Percentiles rank a stretch among this genome's conserved stretches.
phyloP scores from a whole-genome alignment of 1,140 invertebrate species.

The Nilaparvata lugens region DNA sequence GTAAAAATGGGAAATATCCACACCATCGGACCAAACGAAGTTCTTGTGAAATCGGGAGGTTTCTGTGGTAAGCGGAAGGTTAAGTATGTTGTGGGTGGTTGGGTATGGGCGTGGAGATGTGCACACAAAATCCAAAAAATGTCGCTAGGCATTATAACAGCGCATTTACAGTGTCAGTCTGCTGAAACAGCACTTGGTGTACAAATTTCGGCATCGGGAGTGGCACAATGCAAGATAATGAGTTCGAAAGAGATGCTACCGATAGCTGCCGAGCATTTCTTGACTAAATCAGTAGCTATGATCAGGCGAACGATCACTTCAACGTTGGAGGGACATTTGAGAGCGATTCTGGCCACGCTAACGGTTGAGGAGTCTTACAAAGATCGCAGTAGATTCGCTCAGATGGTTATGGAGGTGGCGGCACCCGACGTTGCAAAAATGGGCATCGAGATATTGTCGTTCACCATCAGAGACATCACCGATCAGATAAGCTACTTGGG shows the following conservation, averaged over 20 bases:
- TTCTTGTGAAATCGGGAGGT: constrained; percentile 91
- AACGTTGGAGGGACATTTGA: constrained; percentile 90
- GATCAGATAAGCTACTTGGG: constrained; percentile 92
- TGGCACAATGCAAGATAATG: constrained; percentile 96
- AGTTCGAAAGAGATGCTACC: constrained; percentile 88
- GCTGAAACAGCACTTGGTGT: constrained; percentile 93
- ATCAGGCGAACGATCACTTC: constrained; percentile 87
- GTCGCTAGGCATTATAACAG: constrained; percentile 82
- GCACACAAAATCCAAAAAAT: constrained; percentile 90
- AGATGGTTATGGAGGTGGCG: constrained; percentile 90
- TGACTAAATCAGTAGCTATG: constrained; percentile 82
- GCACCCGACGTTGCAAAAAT: constrained; percentile 94
- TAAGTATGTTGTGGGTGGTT: constrained; percentile 89
- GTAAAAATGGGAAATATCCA: constrained; percentile 83
- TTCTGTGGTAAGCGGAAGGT: constrained; percentile 85
- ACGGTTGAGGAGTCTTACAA: constrained; percentile 96
- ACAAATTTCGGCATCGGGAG: constrained; percentile 88
- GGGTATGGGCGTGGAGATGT: constrained; percentile 95
- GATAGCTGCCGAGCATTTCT: constrained; percentile 93
- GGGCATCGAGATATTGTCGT: constrained; percentile 96
- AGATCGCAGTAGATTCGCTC: constrained; percentile 93
- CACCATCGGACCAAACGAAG: constrained; percentile 90
- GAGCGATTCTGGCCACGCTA: constrained; percentile 92
- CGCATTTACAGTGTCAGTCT: constrained; percentile 89
- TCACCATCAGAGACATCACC: constrained; percentile 96